These are phyloP conservation scores for Drosophila tani DNA, from an alignment of 1,140 invertebrate genomes.

Conservation along the genomic window DNA sequence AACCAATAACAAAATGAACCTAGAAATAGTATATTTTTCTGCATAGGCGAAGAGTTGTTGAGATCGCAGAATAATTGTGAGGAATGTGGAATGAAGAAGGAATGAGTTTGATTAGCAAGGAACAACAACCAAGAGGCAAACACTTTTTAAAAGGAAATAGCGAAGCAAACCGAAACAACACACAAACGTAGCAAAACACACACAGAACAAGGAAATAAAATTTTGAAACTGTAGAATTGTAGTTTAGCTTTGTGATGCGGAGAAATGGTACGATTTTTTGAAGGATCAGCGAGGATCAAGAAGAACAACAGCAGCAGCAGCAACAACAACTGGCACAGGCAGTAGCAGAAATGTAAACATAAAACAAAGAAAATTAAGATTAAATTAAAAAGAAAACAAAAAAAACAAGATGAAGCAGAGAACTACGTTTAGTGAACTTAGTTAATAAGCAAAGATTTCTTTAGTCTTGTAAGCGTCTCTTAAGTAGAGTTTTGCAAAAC, in stretches of 20 bases:
- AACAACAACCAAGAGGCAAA: slow-evolving; percentile 65
- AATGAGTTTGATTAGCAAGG: slow-evolving; percentile 32
- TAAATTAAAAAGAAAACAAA: slow-evolving; percentile 26
- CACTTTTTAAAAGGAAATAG: slow-evolving; percentile 70
- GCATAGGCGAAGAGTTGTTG: slow-evolving; percentile 34
- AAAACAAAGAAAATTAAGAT: slow-evolving; percentile 47
- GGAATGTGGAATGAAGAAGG: neutral
- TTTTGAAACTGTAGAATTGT: slow-evolving; percentile 59
- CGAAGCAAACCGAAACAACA: slow-evolving; percentile 39
- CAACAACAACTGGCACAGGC: slow-evolving; percentile 45
- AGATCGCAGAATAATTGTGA: slow-evolving; percentile 23
- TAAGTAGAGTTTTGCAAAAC: slow-evolving; percentile 45
- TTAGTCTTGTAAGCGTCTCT: slow-evolving; percentile 67
- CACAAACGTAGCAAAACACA: slow-evolving; percentile 43
- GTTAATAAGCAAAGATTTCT: slow-evolving; percentile 57
- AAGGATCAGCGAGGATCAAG: slow-evolving; percentile 24
- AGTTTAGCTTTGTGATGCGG: slow-evolving; percentile 61
- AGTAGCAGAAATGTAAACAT: slow-evolving; percentile 52
- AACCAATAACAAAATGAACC: slow-evolving; percentile 41
- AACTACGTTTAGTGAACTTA: slow-evolving; percentile 62
- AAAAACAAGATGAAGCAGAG: slow-evolving; percentile 23
- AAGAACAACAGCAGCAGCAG: slow-evolving; percentile 27
- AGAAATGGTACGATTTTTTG: slow-evolving; percentile 35
- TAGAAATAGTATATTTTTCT: slow-evolving; percentile 62
- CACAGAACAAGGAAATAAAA: slow-evolving; percentile 44